Evolutionary conservation across 2,113 vertebrate species (phyloP).

Genomic region (Anthoscopus minutus): DNA sequence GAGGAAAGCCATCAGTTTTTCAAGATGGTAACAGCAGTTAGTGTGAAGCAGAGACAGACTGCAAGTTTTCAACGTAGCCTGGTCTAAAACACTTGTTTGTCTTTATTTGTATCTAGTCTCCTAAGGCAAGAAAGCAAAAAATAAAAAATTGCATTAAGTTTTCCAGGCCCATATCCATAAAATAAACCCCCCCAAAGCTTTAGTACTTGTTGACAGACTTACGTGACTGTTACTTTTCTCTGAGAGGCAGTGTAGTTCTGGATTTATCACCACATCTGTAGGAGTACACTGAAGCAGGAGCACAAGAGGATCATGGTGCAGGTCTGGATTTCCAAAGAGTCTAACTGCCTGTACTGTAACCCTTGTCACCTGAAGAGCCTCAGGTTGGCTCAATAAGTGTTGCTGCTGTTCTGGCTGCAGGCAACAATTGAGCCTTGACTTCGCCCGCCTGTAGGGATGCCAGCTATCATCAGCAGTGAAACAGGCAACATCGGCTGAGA

Average conservation of each 20-base stretch:
- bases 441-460: fast-evolving
- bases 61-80: background rate
- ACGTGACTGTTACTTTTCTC: background rate
- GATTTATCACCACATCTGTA: background rate
- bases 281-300: background rate
- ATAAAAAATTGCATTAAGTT: background rate
- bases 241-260: background rate
- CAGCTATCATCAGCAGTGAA: background rate
- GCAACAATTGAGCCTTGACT: background rate
- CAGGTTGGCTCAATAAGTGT: background rate
- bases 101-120: background rate
- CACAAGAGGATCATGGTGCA: background rate
- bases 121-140: background rate
- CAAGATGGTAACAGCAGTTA: background rate
- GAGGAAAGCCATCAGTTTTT: background rate
- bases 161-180: background rate
- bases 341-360: background rate
- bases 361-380: background rate
- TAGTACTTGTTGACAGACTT: background rate
- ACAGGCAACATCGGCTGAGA: background rate
- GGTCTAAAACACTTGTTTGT: background rate
- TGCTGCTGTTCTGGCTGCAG: fast-evolving
- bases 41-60: background rate
- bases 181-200: background rate
- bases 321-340: background rate